Percentiles rank a stretch among this genome's conserved stretches.
phyloP scores from a whole-genome alignment of 2,113 vertebrate genomes.

The Gorsachius goisagi region DNA sequence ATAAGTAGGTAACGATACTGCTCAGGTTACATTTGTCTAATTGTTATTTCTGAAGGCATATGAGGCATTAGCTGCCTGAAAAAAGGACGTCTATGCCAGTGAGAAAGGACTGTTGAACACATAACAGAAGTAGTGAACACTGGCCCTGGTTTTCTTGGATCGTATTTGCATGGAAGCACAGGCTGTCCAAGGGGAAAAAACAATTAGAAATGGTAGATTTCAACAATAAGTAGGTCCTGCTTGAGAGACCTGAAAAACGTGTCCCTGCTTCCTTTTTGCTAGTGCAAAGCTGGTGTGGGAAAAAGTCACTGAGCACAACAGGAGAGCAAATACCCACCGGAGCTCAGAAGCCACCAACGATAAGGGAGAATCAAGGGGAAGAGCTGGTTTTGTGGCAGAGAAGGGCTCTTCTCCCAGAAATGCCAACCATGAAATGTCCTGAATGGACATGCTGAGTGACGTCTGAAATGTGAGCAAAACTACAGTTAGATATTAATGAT shows the following conservation, averaged over 20 bases:
- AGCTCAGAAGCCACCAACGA: not conserved
- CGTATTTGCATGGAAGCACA: not conserved
- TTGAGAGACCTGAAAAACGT: not conserved
- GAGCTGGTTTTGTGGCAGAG: not conserved
- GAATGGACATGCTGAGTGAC: fast-evolving
- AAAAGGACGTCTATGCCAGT: not conserved
- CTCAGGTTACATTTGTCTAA: not conserved
- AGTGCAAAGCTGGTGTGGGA: not conserved
- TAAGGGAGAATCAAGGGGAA: not conserved
- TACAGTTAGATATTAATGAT: not conserved
- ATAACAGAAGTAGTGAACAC: not conserved
- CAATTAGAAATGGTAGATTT: not conserved
- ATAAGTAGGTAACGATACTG: not conserved
- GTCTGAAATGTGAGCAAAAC: not conserved
- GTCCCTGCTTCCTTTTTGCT: not conserved
- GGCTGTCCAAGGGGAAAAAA: not conserved
- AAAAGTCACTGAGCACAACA: not conserved
- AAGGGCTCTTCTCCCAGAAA: not conserved
- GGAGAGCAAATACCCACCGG: not conserved
- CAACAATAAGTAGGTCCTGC: not conserved
- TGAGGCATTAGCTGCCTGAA: fast-evolving
- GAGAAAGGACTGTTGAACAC: not conserved
- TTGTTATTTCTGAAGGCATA: not conserved
- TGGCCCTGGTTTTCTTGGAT: not conserved
- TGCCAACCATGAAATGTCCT: not conserved